Evolutionary conservation across 2,797 vertebrate genomes (phyloP).

Genomic region (Pipistrellus pipistrellus): DNA sequence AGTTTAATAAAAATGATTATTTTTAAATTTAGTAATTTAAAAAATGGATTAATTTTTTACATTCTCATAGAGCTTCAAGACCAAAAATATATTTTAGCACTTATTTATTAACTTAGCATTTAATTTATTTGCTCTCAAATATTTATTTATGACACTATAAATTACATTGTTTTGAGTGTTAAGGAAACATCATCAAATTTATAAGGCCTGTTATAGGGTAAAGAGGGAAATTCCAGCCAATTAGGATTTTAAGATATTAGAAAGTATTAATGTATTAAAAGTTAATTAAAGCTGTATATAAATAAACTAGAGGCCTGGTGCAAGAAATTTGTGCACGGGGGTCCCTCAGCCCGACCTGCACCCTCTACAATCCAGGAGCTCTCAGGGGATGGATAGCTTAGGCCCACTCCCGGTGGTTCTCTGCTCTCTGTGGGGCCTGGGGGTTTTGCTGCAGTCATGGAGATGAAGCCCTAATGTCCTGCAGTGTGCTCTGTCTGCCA

Average conservation of each 20-base stretch:
- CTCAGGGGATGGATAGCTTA: too few species aligned
- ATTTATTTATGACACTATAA: not conserved
- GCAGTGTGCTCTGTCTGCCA: too few species aligned
- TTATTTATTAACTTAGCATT: not conserved
- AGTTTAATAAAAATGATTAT: not conserved
- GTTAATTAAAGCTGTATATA: not conserved
- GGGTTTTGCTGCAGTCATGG: too few species aligned
- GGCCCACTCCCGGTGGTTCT: too few species aligned
- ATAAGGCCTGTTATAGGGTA: not conserved
- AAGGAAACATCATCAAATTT: not conserved
- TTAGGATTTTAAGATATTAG: constrained; percentile 27
- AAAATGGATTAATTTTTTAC: constrained; percentile 11
- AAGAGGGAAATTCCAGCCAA: constrained; percentile 14
- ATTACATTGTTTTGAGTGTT: not conserved
- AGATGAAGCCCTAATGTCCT: too few species aligned
- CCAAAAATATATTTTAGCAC: not conserved
- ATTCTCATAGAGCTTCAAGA: constrained; percentile 6
- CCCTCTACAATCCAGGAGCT: too few species aligned
- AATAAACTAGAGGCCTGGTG: not conserved
- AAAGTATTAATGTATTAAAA: not conserved
- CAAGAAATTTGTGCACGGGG: too few species aligned
- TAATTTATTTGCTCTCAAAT: not conserved
- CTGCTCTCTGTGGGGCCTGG: too few species aligned
- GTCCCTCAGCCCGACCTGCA: too few species aligned
- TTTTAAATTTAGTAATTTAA: not conserved